These are phyloP conservation scores for Eulemur coronatus DNA, from an alignment of 2,797 vertebrate genomes.

Conservation along the genomic window DNA sequence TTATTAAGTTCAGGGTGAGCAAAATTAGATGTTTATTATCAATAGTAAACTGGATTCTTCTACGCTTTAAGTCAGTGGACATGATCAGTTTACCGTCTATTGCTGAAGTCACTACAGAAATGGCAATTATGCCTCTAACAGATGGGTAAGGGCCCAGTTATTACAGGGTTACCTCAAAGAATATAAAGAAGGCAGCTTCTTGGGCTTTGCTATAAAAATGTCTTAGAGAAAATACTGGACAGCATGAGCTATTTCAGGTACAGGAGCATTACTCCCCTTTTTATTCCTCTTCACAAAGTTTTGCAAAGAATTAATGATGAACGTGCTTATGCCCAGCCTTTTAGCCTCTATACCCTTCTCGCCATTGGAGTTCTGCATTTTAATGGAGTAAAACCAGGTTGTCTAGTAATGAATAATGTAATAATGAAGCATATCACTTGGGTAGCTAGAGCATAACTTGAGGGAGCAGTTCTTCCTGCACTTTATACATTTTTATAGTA, in stretches of 20 bases:
- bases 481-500: background rate
- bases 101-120: background rate
- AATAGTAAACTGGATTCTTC: background rate
- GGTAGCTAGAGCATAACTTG: background rate
- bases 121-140: background rate
- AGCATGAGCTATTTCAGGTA: background rate
- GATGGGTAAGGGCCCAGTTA: background rate
- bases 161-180: background rate
- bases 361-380: background rate
- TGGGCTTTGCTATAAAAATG: background rate
- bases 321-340: background rate
- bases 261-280: background rate
- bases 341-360: background rate
- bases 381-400: background rate
- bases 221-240: slow-evolving; percentile 4
- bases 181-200: slow-evolving; percentile 16
- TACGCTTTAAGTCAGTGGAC: background rate
- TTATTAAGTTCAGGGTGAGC: background rate
- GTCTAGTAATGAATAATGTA: background rate
- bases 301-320: slow-evolving; percentile 1
- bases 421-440: background rate
- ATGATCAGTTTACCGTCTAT: background rate
- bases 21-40: slow-evolving; percentile 5
- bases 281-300: slow-evolving; percentile 10
- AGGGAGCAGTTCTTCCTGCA: background rate